Conservation (phyloP, 64 coral and sea anemone species). For the Dendrophyllia cribrosa region DNA sequence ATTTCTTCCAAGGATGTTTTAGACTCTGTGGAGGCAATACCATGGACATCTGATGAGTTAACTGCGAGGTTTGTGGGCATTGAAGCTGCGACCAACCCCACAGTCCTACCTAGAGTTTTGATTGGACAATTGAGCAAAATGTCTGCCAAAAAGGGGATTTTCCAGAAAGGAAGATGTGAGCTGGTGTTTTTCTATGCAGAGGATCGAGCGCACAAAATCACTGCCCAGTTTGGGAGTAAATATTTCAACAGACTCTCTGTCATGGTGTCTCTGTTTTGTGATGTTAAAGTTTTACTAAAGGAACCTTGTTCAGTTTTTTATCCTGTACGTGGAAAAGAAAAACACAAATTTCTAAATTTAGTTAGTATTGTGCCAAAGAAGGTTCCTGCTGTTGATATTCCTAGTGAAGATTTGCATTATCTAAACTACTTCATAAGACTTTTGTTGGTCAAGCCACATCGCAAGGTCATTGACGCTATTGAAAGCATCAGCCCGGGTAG, state of each 20-base stretch:
- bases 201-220: slow-evolving; percentile 77
- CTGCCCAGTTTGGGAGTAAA: slow-evolving; percentile 76
- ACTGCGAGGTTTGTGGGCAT: slow-evolving; percentile 92
- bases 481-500: slow-evolving; percentile 75
- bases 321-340: slow-evolving; percentile 58
- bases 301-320: slow-evolving; percentile 83
- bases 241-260: slow-evolving; percentile 89
- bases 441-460: slow-evolving; percentile 70
- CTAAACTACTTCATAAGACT: slow-evolving; percentile 78
- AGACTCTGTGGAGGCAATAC: slow-evolving; percentile 21
- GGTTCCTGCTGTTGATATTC: slow-evolving; percentile 12
- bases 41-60: slow-evolving; percentile 69
- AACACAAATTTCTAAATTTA: slow-evolving; percentile 39
- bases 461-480: slow-evolving; percentile 43
- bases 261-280: slow-evolving; percentile 82
- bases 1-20: slow-evolving; percentile 88
- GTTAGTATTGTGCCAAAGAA: slow-evolving; percentile 78
- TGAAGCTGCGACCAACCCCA: slow-evolving; percentile 49
- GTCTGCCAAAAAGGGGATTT: slow-evolving; percentile 71
- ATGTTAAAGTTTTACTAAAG: slow-evolving; percentile 72
- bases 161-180: slow-evolving; percentile 88
- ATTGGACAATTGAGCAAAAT: slow-evolving; percentile 74
- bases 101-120: slow-evolving; percentile 49
- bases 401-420: slow-evolving; percentile 40
- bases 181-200: slow-evolving; percentile 85